These are phyloP conservation scores for Proterorhinus semilunaris DNA, from an alignment of 2,113 vertebrate species.

Conservation along the genomic window DNA sequence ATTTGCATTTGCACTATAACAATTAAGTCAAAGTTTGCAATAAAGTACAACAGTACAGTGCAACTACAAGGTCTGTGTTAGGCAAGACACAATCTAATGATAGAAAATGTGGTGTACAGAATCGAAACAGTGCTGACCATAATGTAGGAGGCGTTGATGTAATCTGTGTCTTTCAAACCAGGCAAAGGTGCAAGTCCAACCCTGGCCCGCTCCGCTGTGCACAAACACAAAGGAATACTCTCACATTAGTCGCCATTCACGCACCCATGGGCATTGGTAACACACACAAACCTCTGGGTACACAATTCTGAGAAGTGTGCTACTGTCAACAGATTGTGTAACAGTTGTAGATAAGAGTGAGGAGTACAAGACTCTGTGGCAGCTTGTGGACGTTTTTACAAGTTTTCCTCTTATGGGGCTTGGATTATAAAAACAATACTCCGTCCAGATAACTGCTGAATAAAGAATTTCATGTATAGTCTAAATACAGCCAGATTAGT, in stretches of 20 bases:
- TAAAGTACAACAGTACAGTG: no score
- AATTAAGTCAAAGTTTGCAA: no score
- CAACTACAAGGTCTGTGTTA: no score
- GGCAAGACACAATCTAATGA: no score
- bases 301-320: slow-evolving; percentile 19
- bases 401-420: neutral
- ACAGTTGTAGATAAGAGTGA: slow-evolving; percentile 21
- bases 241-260: slow-evolving; percentile 4
- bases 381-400: neutral
- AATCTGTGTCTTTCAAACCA: slow-evolving; percentile 93
- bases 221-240: neutral
- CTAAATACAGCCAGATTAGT: neutral
- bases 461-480: neutral
- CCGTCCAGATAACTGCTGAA: neutral
- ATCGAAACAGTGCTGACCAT: slow-evolving; percentile 84
- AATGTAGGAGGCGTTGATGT: slow-evolving; percentile 97
- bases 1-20: no score
- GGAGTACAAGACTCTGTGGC: neutral
- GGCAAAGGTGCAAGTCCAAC: slow-evolving; percentile 89
- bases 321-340: slow-evolving; percentile 23
- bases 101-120: no score
- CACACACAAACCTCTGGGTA: neutral
- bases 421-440: neutral
- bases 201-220: slow-evolving; percentile 87
- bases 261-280: neutral